Percentiles rank a stretch among this genome's conserved stretches.
Evolutionary conservation across 2,113 vertebrate genomes (phyloP).

Genomic region (Oenanthe oenanthe): DNA sequence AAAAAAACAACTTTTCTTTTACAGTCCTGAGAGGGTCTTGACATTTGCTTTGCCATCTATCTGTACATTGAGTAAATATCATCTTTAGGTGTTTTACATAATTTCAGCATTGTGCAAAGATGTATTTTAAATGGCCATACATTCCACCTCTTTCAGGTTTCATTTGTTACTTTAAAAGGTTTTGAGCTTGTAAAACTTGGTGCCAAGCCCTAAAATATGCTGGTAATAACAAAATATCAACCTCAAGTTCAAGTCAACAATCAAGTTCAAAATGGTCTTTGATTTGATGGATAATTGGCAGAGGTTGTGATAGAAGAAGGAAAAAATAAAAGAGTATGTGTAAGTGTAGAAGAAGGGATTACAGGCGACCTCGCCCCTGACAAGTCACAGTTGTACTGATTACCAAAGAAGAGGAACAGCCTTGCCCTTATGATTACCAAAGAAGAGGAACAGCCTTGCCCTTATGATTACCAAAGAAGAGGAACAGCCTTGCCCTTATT

Average conservation of each 20-base stretch:
- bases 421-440: too few relatives aligned
- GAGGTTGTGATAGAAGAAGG: neutral
- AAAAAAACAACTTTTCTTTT: neutral
- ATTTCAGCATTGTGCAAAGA: neutral
- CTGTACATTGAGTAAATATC: neutral
- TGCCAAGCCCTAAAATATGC: neutral
- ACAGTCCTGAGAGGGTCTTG: neutral
- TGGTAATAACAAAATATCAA: neutral
- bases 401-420: too few relatives aligned
- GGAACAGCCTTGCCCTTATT: too few relatives aligned
- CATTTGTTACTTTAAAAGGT: neutral
- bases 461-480: too few relatives aligned
- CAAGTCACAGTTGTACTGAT: too few relatives aligned
- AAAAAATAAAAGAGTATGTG: neutral
- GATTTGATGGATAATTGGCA: neutral
- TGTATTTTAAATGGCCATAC: neutral
- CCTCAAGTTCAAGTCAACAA: neutral
- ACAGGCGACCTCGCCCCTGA: too few relatives aligned
- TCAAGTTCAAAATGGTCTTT: neutral
- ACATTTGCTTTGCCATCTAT: constrained; percentile 4
- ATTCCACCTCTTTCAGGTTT: neutral
- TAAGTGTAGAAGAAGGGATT: too few relatives aligned
- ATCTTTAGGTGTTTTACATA: neutral
- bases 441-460: too few relatives aligned
- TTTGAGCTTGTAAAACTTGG: neutral